Evolutionary conservation across 2,113 vertebrate species (phyloP).

Genomic region (Eulacestoma nigropectus): DNA sequence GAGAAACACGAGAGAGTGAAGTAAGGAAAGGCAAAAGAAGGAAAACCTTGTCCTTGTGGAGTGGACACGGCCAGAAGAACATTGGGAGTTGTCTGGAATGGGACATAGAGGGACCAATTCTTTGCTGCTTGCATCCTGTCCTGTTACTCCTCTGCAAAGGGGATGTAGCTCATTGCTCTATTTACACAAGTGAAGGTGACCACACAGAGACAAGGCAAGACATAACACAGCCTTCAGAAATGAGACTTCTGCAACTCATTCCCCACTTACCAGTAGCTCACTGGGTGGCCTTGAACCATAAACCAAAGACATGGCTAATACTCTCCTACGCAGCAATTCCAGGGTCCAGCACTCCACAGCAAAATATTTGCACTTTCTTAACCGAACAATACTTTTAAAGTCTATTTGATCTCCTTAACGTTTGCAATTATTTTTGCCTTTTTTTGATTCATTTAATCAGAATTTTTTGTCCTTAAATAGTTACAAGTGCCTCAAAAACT

Average conservation of each 20-base stretch:
- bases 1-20: background rate
- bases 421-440: background rate
- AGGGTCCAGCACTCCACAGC: background rate
- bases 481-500: background rate
- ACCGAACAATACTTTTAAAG: background rate
- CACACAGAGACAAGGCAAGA: background rate
- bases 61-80: background rate
- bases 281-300: constrained; percentile 4
- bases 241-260: background rate
- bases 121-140: background rate
- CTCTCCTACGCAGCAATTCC: background rate
- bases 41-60: background rate
- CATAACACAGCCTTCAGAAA: background rate
- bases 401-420: background rate
- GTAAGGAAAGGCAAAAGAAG: background rate
- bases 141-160: background rate
- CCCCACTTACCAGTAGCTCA: background rate
- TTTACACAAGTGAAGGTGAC: background rate
- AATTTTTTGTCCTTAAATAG: background rate
- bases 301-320: background rate
- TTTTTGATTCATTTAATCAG: background rate
- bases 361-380: background rate
- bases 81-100: background rate
- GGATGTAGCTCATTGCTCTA: background rate
- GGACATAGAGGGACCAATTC: background rate